These are phyloP conservation scores for Geococcyx californianus DNA, from an alignment of 2,113 vertebrate species.

Conservation along the genomic window DNA sequence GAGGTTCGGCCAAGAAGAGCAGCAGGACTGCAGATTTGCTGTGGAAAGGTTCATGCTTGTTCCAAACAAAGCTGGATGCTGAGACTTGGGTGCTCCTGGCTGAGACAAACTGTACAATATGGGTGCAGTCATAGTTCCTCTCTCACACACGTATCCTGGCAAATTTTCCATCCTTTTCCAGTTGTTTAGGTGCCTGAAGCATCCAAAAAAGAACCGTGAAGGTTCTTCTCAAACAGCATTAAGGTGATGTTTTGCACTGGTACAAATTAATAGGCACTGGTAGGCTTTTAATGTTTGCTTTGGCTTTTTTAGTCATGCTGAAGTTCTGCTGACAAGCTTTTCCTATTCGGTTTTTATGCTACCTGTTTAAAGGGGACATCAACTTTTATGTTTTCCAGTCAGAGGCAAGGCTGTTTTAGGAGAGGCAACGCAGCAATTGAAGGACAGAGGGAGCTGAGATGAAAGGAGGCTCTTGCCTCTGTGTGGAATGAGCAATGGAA, in stretches of 20 bases:
- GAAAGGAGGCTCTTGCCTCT: slow-evolving; percentile 38
- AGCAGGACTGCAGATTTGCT: not conserved
- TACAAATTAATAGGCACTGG: slow-evolving; percentile 11
- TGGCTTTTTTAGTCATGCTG: slow-evolving; percentile 8
- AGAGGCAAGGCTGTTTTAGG: not conserved
- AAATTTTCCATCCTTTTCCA: not conserved
- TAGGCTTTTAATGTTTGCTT: slow-evolving; percentile 44
- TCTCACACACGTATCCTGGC: not conserved
- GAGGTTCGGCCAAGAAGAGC: not conserved
- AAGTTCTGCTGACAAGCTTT: slow-evolving; percentile 52
- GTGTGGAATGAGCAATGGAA: slow-evolving; percentile 4
- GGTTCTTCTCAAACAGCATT: not conserved
- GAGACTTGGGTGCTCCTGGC: not conserved
- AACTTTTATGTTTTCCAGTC: slow-evolving; percentile 33
- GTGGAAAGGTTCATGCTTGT: not conserved
- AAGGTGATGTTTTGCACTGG: not conserved
- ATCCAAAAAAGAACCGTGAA: not conserved
- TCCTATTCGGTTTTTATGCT: slow-evolving; percentile 30
- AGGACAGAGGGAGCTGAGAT: slow-evolving; percentile 59
- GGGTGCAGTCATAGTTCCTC: not conserved
- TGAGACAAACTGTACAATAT: not conserved
- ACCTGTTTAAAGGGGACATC: slow-evolving; percentile 50
- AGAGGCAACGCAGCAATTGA: not conserved
- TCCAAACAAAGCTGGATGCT: not conserved
- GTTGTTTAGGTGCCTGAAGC: not conserved